Percentiles rank a stretch among this genome's conserved stretches.
Evolutionary conservation across 2,113 vertebrate species (phyloP).

Genomic region (Hyperoodon ampullatus): DNA sequence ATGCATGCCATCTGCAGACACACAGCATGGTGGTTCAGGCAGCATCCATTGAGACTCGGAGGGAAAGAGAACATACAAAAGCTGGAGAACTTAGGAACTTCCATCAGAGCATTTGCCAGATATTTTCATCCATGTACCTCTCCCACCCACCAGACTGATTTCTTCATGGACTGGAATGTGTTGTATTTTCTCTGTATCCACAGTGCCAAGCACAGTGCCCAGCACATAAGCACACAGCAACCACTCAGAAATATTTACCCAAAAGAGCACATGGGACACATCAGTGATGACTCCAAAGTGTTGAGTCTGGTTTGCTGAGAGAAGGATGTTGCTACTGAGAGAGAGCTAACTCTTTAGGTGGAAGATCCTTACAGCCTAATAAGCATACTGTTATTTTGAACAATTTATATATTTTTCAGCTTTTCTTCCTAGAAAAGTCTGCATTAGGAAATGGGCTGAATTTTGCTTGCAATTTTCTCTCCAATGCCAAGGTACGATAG

Average conservation of each 20-base stretch:
- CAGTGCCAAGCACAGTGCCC: background rate
- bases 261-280: background rate
- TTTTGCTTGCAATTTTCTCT: constrained; percentile 47
- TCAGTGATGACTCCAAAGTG: background rate
- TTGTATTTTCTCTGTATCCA: background rate
- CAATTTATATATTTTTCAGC: background rate
- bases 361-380: background rate
- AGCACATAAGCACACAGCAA: background rate
- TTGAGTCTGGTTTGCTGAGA: background rate
- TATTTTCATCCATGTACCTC: background rate
- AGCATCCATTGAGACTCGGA: background rate
- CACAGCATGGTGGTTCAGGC: background rate
- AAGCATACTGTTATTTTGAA: background rate
- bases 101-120: background rate
- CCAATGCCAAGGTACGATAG: background rate
- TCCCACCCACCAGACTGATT: background rate
- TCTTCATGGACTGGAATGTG: background rate
- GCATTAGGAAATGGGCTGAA: background rate
- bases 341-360: background rate
- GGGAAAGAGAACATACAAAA: background rate
- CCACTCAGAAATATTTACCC: background rate
- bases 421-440: background rate
- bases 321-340: background rate
- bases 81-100: background rate
- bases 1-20: background rate